phyloP scores from a whole-genome alignment of 2,113 vertebrate genomes.

The Propithecus coquereli region DNA sequence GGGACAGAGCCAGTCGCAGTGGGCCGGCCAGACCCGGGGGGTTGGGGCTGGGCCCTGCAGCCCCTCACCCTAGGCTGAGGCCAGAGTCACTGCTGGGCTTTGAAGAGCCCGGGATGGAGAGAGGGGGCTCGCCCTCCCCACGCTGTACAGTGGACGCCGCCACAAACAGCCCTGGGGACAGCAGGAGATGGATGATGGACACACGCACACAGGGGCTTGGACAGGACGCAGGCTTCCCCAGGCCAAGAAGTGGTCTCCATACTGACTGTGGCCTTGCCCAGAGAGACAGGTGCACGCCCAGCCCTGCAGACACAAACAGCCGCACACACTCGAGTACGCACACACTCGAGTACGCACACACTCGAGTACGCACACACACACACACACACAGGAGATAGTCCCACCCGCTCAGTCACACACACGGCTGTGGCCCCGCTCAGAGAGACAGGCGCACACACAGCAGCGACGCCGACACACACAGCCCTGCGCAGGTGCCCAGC shows the following conservation, averaged over 20 bases:
- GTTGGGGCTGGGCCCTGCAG: neutral
- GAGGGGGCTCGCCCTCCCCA: neutral
- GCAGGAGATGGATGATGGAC: neutral
- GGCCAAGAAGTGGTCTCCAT: neutral
- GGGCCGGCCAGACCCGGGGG: neutral
- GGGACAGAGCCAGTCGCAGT: neutral
- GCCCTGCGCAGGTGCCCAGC: fast-evolving
- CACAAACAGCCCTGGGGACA: neutral
- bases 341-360: neutral
- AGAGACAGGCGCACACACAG: neutral
- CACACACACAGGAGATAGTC: neutral
- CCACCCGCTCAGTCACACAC: neutral
- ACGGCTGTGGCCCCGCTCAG: neutral
- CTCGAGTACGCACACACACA: neutral
- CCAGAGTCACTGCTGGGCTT: neutral
- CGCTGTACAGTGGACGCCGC: neutral
- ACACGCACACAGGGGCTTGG: neutral
- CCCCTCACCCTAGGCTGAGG: neutral
- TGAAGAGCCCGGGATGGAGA: neutral
- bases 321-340: fast-evolving
- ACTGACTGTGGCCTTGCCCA: neutral
- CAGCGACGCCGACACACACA: neutral
- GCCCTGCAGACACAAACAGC: neutral
- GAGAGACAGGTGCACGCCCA: neutral
- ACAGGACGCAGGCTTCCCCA: neutral